Base-by-base conservation (phyloP, 1,140 invertebrate species). In the Batillaria attramentaria region DNA sequence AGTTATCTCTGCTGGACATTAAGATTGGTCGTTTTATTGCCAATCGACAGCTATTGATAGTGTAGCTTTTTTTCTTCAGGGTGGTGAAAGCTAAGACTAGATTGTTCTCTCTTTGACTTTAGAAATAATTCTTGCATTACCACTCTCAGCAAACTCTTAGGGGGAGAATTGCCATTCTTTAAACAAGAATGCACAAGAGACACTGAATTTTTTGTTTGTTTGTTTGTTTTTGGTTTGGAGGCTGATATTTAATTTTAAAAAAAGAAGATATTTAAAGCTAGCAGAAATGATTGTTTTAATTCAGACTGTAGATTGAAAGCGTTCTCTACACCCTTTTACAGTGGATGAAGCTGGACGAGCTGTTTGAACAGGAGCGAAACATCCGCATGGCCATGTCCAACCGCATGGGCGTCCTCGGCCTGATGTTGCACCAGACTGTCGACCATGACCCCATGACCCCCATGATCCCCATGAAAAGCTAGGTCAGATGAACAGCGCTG, bases 381-480 rank as follows among this genome's bases (percentile, higher is more conserved):
- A 95, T 98, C n/a, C 91, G 96, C 2, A 93, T 95, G 5, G 94
- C 95, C 77, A 96, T 99, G 94, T 94, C 96, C 0, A 96, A 95
- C 62, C 86, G 97, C 69, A 96, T 96, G 66, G 97, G 97, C 28
- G 95, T 98, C 0, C 91, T 99, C 3, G 96, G 96, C 0, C 91
- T 99, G 0, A 96, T 99, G 95, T 90, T 99, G 20, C 97, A 99
- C 89, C 97, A 97, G 0, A 97, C 97, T 0, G 97, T 97, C 86
- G 96, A 98, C 90, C 97, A 99, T 87, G 96, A 97, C 86, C 93
- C 97, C 1, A 95, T 97, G 94, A 95, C 91, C 50, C 88, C 90
- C 10, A 90, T 89, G 83, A 84, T n/a, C 6, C 28, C 72, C 2
- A 75, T 75, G 50, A 72, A 70, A 42, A 28, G 18, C 35, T 70